A percentile compares a stretch with the other conserved stretches of the same genome.
Evolutionary conservation across 2,888 invertebrate genomes (phyloP).

Genomic region (Bursaphelenchus okinawaensis): DNA sequence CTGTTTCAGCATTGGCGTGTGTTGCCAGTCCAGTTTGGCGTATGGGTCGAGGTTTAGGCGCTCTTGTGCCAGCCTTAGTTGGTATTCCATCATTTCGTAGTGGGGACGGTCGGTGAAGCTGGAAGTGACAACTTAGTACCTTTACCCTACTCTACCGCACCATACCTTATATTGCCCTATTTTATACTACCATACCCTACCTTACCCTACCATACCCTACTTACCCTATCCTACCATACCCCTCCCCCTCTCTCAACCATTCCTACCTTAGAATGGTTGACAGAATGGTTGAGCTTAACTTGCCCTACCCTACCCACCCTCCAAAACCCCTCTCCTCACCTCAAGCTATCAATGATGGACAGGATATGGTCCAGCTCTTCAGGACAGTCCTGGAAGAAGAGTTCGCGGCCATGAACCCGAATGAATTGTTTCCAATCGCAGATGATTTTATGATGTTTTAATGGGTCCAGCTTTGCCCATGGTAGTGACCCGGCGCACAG

Average conservation of each 20-base stretch:
- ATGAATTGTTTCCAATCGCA: conserved; percentile 30
- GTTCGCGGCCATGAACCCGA: conserved; percentile 26
- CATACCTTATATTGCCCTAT: too few relatives aligned
- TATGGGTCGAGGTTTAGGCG: conserved; percentile 28
- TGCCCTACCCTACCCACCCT: not conserved
- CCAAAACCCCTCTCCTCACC: conserved; percentile 26
- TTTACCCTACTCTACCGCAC: too few relatives aligned
- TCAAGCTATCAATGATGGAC: conserved; percentile 31
- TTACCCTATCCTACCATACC: too few relatives aligned
- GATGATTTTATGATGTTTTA: conserved; percentile 35
- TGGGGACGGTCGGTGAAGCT: conserved; percentile 40
- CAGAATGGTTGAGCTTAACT: too few relatives aligned
- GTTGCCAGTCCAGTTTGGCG: conserved; percentile 44
- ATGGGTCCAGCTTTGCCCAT: conserved; percentile 36
- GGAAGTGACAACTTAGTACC: conserved; percentile 1
- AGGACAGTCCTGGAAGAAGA: conserved; percentile 38
- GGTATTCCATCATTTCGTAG: conserved; percentile 28
- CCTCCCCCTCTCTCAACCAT: too few relatives aligned
- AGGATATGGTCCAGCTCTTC: conserved; percentile 38
- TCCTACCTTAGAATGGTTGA: too few relatives aligned
- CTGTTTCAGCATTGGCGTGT: conserved; percentile 12
- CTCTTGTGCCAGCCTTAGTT: conserved; percentile 29
- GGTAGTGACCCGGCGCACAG: conserved; percentile 38
- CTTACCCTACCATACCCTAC: too few relatives aligned
- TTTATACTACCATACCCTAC: too few relatives aligned